Evolutionary conservation across 2,797 vertebrate genomes (phyloP), one percentile per base, ranked within the genome.

Genomic region (Pygocentrus nattereri): DNA sequence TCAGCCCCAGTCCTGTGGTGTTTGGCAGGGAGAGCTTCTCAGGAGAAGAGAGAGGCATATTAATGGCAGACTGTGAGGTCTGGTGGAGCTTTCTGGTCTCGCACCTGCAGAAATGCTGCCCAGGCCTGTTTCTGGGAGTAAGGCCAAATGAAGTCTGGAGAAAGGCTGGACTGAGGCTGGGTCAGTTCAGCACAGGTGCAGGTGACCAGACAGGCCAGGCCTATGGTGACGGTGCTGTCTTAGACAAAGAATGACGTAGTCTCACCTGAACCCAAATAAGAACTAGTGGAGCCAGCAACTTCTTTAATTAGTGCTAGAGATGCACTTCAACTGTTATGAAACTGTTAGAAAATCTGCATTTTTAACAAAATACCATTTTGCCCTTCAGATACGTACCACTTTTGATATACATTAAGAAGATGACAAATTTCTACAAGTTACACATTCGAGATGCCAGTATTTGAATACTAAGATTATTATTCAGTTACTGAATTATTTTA

Each of bases 41-140:
- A 71, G 38, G 61, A 65, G 64, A 74, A 79, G 73, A 79, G 62
- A 50, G 70, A 7, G 41, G 31, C 62, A 38, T 79, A 82, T 85
- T 87, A 85, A 85, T 69, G 69, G 79, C 50, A 67, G 61, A 44
- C 11, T 54, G 65, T 82, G 65, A 73, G 58, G 64, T 56, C 59
- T 76, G 54, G 76, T 23, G 50, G n/a, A 59, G 38, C 74, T 65
- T 59, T 77, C 71, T 58, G 30, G 44, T 44, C 65, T 69, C 58
- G 78, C 84, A 86, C 80, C 84, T 87, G 84, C 61, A 72, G 27
- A 19, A 77, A 15, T 52, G 50, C 47, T 65, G n/a, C n/a, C n/a
- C n/a, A n/a, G n/a, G n/a, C 38, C 30, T n/a, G 7, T 25, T 18
- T 19, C 23, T 30, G 49, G 65, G 74, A 78, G 79, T 68, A 13